These are phyloP conservation scores for Lepus oiostolus DNA, from an alignment of 2,797 vertebrate species.

Conservation along the genomic window DNA sequence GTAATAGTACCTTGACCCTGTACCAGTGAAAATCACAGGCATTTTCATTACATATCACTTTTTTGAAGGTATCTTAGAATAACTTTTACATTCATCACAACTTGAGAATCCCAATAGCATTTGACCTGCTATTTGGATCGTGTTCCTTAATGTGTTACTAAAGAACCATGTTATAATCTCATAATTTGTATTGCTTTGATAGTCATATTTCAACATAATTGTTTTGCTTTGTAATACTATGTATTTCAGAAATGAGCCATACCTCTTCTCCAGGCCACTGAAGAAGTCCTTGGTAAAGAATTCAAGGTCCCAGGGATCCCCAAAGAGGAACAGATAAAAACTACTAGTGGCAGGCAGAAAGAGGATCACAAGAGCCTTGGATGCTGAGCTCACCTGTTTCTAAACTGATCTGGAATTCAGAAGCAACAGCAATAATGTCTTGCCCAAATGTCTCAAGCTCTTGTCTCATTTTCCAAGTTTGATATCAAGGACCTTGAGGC, in stretches of 20 bases:
- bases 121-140: not conserved
- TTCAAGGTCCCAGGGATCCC: not conserved
- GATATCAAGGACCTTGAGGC: not conserved
- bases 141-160: not conserved
- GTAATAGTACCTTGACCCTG: not conserved
- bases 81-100: not conserved
- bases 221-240: not conserved
- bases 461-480: not conserved
- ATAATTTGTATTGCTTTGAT: not conserved
- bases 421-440: not conserved
- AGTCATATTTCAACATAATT: not conserved
- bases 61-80: not conserved
- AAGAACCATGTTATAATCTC: not conserved
- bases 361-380: not conserved
- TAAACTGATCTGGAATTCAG: not conserved
- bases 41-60: not conserved
- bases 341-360: not conserved
- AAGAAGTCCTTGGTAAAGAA: not conserved
- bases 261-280: not conserved
- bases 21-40: not conserved
- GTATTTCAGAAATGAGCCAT: not conserved
- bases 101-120: not conserved
- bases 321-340: not conserved
- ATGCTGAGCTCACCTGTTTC: not conserved
- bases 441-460: not conserved